Evolutionary conservation across 2,888 invertebrate species (phyloP), one percentile per base, ranked within the genome.

Genomic region (Caenorhabditis sulstoni): DNA sequence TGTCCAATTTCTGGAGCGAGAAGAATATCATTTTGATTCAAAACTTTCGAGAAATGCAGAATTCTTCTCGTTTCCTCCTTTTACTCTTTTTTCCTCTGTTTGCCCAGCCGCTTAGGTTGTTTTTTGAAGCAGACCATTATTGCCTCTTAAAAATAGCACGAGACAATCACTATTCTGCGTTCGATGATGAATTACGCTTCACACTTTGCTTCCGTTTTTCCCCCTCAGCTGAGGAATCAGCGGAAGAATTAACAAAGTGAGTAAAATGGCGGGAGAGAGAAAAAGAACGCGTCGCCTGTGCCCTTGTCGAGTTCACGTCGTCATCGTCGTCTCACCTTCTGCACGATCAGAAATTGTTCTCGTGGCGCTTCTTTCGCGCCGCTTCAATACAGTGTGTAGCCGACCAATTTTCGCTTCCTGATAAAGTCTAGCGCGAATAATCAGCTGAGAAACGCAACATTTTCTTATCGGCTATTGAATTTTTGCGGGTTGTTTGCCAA

Each of bases 71-170:
- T 35, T 44, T 22, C 37, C n/a, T 39, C 41, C 47, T 41, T 44
- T 47, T 44, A 52, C 22, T 29, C 29, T 5, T 29, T 52, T 45
- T 18, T 61, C 14, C 3, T 45, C 4, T 73, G 58, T 73, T 73
- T 73, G 73, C 58, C 35, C 73, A 73, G 41, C 57, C 12, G 58
- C 64, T 64, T 64, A 64, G 73, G 73, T 73, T 73, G 73, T 73
- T 73, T 73, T 73, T 64, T 57, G 22, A 73, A 64, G 57, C 57
- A 23, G 47, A n/a, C 53, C 53, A 52, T 59, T 44, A 44, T 53
- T 59, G 41, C 41, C 45, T 20, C 47, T 61, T 37, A 58, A 59
- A 66, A 45, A 58, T 53, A 20, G 39, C 47, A 29, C 29, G 53
- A 58, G 29, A 50, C 49, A 29, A 22, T 65, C 41, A 14, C 12